Base-by-base conservation (phyloP, 1,140 invertebrate species). In the Scylla paramamosain region DNA sequence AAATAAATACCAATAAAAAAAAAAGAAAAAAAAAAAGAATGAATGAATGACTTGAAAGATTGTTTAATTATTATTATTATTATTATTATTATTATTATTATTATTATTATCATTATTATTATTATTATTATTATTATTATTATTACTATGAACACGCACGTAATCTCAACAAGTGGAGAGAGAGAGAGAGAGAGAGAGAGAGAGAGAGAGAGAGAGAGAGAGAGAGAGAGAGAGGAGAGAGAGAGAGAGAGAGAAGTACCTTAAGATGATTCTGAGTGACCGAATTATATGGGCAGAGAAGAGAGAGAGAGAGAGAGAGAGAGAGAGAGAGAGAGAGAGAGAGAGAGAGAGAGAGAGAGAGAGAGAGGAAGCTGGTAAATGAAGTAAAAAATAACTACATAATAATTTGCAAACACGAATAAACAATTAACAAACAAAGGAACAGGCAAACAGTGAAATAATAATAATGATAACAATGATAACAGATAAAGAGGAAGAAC, bases 111-210 rank as follows among this genome's bases (percentile, higher is more conserved):
- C 6, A 39, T 39, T 6, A 39, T 39, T 39, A 39, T 39, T 39
- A 39, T 39, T 39, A 39, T 39, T 39, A 39, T 39, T 39, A 39
- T 39, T 39, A 39, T 39, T 39, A 39, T 39, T 39, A 39, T 39
- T 39, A 39, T 39, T 39, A 39, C 6, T 39, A 39, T 2, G 39
- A 39, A 39, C 6, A 39, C 39, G 39, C 39, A 39, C 1, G 39
- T 39, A 39, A 6, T 2, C 39, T 39, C 39, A 39, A 39, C 39
- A 39, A 39, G 39, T 39, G 39, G 6, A n/a, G 67, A 25, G 86
- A 31, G 52, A 46, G 86, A 88, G 86, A 88, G 91, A 32, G 31
- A 32, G 91, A 67, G 91, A 32, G 52, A 31, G 52, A 32, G 52
- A 59, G 16, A 67, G n/a, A 59, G 52, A 59, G 52, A 77, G 31